Base-by-base conservation (phyloP, 2,113 vertebrate species). In the Zosterops hypoxanthus region DNA sequence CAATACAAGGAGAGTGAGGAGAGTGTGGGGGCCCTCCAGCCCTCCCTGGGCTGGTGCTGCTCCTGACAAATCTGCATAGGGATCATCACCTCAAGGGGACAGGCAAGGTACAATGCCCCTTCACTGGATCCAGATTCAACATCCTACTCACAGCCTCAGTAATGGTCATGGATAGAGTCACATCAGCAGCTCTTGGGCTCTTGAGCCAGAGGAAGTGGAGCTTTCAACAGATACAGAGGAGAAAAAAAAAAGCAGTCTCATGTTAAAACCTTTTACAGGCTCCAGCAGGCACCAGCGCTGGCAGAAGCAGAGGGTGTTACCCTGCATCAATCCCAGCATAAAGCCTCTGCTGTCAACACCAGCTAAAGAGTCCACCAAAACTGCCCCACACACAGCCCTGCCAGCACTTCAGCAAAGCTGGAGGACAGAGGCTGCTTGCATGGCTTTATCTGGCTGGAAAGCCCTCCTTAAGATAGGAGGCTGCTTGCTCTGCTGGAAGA, bases 261-360 rank as follows among this genome's bases (percentile, higher is more conserved):
- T 36, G 19, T 47, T 77, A 83, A 92, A 92, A 46, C 24, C 18
- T 71, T 92, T 82, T 29, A 91, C 26, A 72, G 60, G 33, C 46
- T 92, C 23, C 59, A 72, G 44, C 60, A 87, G 25, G 66, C 63
- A 82, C 33, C 0, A 0, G 46, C 34, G 47, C 64, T 82, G 82
- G 90, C 64, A 93, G 82, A 84, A 90, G n/a, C 2, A 1, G 36
- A 57, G 50, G 13, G 14, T 46, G 52, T 86, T 64, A 79, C 22
- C 25, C 42, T 52, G 63, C 75, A 83, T 82, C 85, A 92, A 56
- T 82, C 50, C 71, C 82, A 60, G 29, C 18, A 49, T 14, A 55
- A 94, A 77, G 69, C 56, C 78, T 87, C 49, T 64, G 75, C 90
- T 97, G 92, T 96, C 93, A 84, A 80, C 91, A 76, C 83, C 59